These are phyloP conservation scores for Enteromius thamalakanensis DNA, from an alignment of 2,797 vertebrate species.

Conservation along the genomic window DNA sequence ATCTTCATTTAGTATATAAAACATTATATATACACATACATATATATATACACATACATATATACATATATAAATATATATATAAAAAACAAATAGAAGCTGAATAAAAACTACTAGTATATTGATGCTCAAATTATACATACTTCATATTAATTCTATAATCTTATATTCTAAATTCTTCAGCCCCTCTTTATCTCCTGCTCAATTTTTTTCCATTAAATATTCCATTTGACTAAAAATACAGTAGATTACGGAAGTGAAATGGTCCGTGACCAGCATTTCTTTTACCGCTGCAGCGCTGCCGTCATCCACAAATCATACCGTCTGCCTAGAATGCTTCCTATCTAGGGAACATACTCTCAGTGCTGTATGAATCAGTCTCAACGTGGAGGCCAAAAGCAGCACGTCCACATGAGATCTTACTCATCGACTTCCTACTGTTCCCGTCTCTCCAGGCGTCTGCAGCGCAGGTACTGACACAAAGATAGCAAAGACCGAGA, in stretches of 20 bases:
- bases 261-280: not conserved
- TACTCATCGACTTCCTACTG: conserved; percentile 46
- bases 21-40: no score
- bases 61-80: no score
- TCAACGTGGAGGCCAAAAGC: not conserved
- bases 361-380: not conserved
- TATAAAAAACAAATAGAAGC: no score
- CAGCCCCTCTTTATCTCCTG: no score
- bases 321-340: not conserved
- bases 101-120: not conserved
- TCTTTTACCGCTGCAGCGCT: not conserved
- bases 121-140: not conserved
- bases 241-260: not conserved
- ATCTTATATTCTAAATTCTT: no score
- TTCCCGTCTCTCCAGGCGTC: conserved; percentile 26
- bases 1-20: no score
- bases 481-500: conserved; percentile 17
- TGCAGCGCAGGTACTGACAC: not conserved
- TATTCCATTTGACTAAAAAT: not conserved
- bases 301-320: not conserved
- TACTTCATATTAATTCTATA: not conserved
- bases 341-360: not conserved
- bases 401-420: conserved; percentile 34
- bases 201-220: not conserved
- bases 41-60: no score